Base-by-base conservation (phyloP, 2,113 vertebrate species). In the Loxodonta africana region DNA sequence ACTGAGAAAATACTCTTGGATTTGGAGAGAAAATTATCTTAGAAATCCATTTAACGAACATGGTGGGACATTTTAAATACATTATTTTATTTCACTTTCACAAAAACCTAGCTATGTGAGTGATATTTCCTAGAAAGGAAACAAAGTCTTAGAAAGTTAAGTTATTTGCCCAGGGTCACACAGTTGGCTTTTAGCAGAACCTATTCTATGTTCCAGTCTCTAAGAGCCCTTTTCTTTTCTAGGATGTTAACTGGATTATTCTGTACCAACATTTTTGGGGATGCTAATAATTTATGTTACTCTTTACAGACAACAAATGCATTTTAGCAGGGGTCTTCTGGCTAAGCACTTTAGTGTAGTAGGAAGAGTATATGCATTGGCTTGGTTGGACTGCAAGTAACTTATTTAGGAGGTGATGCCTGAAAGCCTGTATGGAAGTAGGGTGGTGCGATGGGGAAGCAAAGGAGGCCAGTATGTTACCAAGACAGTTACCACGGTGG, bases 101-200 rank as follows among this genome's bases (percentile, higher is more conserved):
- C 28, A 73, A 95, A 88, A 92, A 78, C n/a, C 30, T 65, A 53
- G 8, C 92, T 44, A 94, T 67, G 71, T 67, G 25, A 46, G n/a
- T 95, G 20, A 90, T 83, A 63, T n/a, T 94, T 96, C 46, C 51
- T 83, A 69, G 62, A 88, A 86, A 37, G 33, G 15, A 44, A 83
- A 90, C 44, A 96, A 90, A 90, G 69, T 93, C 69, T 96, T 82
- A 65, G 51, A 95, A 69, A 87, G 48, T 82, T 57, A 69, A 87
- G 48, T 82, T 57, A 85, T 94, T 87, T 90, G 67, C 14, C 26
- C 26, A 84, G 85, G 57, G 46, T 80, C 83, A 57, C 53, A 12
- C 53, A 57, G 14, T 14, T 57, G 80, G 69, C 69, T 83, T 83
- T 78, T 37, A 91, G n/a, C 30, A 95, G 37, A 95, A 21, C 20